Percentiles rank a stretch among this genome's conserved stretches.
Evolutionary conservation across 2,113 vertebrate genomes (phyloP).

Genomic region (Myodes glareolus): DNA sequence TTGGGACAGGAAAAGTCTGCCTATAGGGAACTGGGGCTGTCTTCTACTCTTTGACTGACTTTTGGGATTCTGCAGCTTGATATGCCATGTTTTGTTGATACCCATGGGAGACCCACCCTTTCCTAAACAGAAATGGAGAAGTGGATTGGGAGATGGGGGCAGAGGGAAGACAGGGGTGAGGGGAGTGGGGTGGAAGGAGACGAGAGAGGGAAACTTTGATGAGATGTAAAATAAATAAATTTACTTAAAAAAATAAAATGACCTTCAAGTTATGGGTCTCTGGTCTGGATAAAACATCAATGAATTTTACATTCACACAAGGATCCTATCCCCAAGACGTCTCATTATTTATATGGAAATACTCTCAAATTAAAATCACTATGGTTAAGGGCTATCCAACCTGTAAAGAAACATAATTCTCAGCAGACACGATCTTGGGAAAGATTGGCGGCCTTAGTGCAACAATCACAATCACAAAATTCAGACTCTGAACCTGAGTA

Average conservation of each 20-base stretch:
- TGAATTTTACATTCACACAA: neutral
- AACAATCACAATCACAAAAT: constrained; percentile 12
- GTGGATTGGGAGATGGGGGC: too few relatives aligned
- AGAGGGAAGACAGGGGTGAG: too few relatives aligned
- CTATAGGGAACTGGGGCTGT: neutral
- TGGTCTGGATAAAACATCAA: neutral
- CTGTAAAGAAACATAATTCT: neutral
- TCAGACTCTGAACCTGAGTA: neutral
- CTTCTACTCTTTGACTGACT: neutral
- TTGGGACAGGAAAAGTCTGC: too few relatives aligned
- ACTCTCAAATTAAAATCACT: neutral
- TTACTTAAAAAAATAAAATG: neutral
- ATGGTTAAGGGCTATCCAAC: neutral
- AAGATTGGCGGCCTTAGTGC: neutral
- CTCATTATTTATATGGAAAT: neutral
- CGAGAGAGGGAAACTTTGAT: too few relatives aligned
- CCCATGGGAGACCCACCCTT: too few relatives aligned
- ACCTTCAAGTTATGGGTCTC: neutral
- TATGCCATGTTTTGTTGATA: too few relatives aligned
- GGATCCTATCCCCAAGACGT: neutral
- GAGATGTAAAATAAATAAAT: neutral
- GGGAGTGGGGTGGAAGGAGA: too few relatives aligned
- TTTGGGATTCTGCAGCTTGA: neutral
- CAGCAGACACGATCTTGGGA: neutral
- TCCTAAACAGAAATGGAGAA: too few relatives aligned